Conservation (phyloP, 2,888 invertebrate genomes). For the Drosophila merina region DNA sequence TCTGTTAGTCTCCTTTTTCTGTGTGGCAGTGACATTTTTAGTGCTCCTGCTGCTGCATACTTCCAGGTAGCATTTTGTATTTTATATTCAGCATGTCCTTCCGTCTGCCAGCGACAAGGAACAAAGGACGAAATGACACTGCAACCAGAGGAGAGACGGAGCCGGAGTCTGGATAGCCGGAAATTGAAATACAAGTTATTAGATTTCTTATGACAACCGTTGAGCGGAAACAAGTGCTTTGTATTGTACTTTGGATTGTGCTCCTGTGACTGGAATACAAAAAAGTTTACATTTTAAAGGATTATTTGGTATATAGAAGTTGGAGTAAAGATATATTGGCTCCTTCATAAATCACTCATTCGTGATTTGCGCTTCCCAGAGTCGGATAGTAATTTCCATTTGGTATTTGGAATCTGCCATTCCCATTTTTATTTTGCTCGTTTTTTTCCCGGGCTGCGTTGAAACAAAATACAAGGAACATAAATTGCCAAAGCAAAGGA, state of each 20-base stretch:
- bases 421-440: background rate
- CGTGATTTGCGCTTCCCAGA: conserved; percentile 26
- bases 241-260: background rate
- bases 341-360: conserved; percentile 14
- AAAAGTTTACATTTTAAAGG: conserved; percentile 22
- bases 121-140: conserved; percentile 44
- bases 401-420: conserved; percentile 10
- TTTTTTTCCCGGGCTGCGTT: conserved; percentile 4
- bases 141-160: conserved; percentile 38
- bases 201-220: conserved; percentile 38
- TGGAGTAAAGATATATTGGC: background rate
- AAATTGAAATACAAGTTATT: conserved; percentile 51
- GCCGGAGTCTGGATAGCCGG: conserved; percentile 17
- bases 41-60: conserved; percentile 35
- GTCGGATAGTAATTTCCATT: conserved; percentile 1
- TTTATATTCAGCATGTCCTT: conserved; percentile 21
- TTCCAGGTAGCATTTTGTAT: conserved; percentile 35
- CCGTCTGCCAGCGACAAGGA: conserved; percentile 55
- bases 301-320: conserved; percentile 10
- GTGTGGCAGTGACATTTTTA: conserved; percentile 48
- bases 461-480: conserved; percentile 42
- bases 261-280: background rate
- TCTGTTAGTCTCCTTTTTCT: conserved; percentile 8
- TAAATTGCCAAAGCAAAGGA: conserved; percentile 50
- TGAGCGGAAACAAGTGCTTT: background rate